Conservation (phyloP, 1,140 invertebrate species). For the Drosophila bifasciata region DNA sequence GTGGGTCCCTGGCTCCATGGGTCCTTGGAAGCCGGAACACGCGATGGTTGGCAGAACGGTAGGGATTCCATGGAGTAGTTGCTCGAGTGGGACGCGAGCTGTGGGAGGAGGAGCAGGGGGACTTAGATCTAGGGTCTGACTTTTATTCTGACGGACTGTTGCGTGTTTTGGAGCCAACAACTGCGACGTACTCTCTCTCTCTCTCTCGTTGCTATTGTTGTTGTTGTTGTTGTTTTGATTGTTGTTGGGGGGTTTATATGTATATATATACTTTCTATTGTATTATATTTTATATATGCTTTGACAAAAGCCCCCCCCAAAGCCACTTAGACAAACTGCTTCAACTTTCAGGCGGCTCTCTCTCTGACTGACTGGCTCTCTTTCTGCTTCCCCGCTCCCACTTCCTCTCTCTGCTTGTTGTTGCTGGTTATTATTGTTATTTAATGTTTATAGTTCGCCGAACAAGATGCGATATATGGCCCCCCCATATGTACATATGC, state of each 20-base stretch:
- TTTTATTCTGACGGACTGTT: slow-evolving; percentile 69
- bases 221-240: slow-evolving; percentile 34
- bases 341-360: slow-evolving; percentile 57
- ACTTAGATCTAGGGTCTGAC: slow-evolving; percentile 20
- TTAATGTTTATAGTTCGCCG: slow-evolving; percentile 72
- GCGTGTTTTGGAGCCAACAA: slow-evolving; percentile 77
- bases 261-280: slow-evolving; percentile 59
- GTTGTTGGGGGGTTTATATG: slow-evolving; percentile 3
- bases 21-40: slow-evolving; percentile 37
- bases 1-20: slow-evolving; percentile 38
- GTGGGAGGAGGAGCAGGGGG: background rate
- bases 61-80: too few species aligned
- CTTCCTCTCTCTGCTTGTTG: slow-evolving; percentile 24
- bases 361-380: background rate
- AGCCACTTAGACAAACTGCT: slow-evolving; percentile 75
- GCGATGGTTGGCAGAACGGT: slow-evolving; percentile 20
- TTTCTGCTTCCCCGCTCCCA: slow-evolving; percentile 5
- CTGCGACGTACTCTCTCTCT: slow-evolving; percentile 62
- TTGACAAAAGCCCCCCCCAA: slow-evolving; percentile 70
- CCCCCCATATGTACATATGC: too few species aligned
- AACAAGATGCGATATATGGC: slow-evolving; percentile 50
- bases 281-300: slow-evolving; percentile 66
- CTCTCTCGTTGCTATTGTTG: slow-evolving; percentile 48
- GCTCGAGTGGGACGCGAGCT: too few species aligned
- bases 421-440: slow-evolving; percentile 74